Evolutionary conservation across 2,797 vertebrate species (phyloP), one percentile per base, ranked within the genome.

Genomic region (Gymnothorax javanicus): DNA sequence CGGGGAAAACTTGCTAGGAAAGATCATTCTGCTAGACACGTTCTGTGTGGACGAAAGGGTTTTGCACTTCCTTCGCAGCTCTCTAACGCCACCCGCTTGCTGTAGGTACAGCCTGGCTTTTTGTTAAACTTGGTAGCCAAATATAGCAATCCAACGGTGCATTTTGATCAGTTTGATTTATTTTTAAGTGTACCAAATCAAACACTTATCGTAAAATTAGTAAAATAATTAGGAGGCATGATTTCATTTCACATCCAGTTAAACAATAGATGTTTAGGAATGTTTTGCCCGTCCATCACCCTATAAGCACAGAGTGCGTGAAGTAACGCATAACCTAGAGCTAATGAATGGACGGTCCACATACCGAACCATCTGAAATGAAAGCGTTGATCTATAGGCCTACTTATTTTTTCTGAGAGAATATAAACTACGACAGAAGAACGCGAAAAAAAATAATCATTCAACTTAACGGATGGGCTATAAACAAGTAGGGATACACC

Each of bases 1-100:
- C 93, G 91, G 92, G 91, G 88, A 95, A 94, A 94, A 95, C 95
- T 94, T 95, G 95, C 94, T 92, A 92, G 93, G 94, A 92, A 93
- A 85, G 88, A 92, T 50, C 92, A 94, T 95, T 94, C 94, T 25
- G 87, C 89, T 89, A 20, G 50, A 17, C 52, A 50, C 4, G 75
- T 79, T 50, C 50, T 52, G 20, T 50, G 8, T 23, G 75, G 5
- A 50, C 13, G 54, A 17, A 43, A 8, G 73, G 56, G 54, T 25
- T 25, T 27, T 5, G n/a, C 57, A n/a, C 13, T 1, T 82, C n/a
- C 50, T 3, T 20, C 54, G 3, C 52, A 82, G 15, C 50, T 56
- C 50, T 67, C 58, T 12, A 17, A 33, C n/a, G 57, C 13, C 23
- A 33, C 82, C 54, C n/a, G 7, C 56, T 33, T 60, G 82, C 82